These are phyloP conservation scores for Whitmania pigra DNA, from an alignment of 1,140 invertebrate species.

Conservation along the genomic window DNA sequence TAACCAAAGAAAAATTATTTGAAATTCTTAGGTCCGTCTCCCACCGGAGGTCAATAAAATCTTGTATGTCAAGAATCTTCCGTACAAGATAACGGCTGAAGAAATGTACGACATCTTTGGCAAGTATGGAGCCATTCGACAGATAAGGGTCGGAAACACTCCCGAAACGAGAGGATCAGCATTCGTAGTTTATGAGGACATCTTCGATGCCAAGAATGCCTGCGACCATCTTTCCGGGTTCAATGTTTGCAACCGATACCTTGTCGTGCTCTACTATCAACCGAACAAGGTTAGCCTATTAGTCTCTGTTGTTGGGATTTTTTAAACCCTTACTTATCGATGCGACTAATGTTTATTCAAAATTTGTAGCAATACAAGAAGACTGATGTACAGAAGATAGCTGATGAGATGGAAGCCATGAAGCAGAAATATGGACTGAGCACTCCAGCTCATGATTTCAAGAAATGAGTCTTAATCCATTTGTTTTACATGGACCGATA, in stretches of 20 bases:
- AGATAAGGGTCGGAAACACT: slow-evolving; percentile 96
- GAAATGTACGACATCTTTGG: slow-evolving; percentile 99
- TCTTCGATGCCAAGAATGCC: slow-evolving; percentile 99
- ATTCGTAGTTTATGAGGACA: slow-evolving; percentile 98
- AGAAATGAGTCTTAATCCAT: too few species aligned
- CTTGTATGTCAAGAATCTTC: slow-evolving; percentile 88
- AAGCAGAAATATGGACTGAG: slow-evolving; percentile 80
- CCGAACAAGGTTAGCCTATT: slow-evolving; percentile 42
- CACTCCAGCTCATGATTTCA: slow-evolving; percentile 31
- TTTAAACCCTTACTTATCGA: not conserved
- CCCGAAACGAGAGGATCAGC: slow-evolving; percentile 93
- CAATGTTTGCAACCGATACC: slow-evolving; percentile 95
- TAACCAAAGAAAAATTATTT: not conserved
- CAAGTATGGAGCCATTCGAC: slow-evolving; percentile 96
- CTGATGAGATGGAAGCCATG: slow-evolving; percentile 88
- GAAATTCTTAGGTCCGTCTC: slow-evolving; percentile 62
- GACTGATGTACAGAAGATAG: slow-evolving; percentile 88
- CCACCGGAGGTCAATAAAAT: slow-evolving; percentile 97
- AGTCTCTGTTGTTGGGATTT: not conserved
- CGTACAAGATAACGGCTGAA: slow-evolving; percentile 98
- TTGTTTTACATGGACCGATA: too few species aligned
- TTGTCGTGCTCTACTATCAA: slow-evolving; percentile 92
- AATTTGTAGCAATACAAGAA: slow-evolving; percentile 69
- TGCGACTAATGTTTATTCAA: not conserved
- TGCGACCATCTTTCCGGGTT: slow-evolving; percentile 98